Conservation (phyloP, 2,888 invertebrate genomes). For the Endotricha flammealis region DNA sequence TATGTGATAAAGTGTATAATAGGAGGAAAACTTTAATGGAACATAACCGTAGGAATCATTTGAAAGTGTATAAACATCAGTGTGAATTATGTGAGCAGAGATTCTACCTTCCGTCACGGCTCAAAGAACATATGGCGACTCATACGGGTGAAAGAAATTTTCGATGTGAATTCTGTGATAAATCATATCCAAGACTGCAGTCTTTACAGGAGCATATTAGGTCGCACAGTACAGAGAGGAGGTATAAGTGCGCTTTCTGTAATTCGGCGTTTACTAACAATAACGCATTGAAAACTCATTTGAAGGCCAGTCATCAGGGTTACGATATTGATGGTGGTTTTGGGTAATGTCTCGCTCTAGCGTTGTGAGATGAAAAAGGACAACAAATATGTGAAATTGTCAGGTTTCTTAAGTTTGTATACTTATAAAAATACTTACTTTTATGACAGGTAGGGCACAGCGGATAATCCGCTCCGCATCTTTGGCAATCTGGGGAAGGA, state of each 20-base stretch:
- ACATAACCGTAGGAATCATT: constrained; percentile 54
- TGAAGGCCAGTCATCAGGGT: constrained; percentile 62
- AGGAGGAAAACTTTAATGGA: constrained; percentile 57
- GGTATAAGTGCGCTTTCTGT: constrained; percentile 72
- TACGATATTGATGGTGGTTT: constrained; percentile 31
- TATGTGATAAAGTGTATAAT: constrained; percentile 61
- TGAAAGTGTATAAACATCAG: constrained; percentile 64
- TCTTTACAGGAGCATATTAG: constrained; percentile 76
- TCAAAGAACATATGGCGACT: constrained; percentile 64
- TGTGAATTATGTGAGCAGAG: constrained; percentile 75
- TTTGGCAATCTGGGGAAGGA: too few species aligned
- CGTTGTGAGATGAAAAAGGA: too few species aligned
- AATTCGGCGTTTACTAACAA: constrained; percentile 75
- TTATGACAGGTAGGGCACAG: too few species aligned
- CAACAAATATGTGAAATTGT: too few species aligned
- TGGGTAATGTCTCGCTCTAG: too few species aligned
- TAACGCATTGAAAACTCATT: constrained; percentile 75
- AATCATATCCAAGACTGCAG: constrained; percentile 55
- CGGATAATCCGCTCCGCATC: too few species aligned
- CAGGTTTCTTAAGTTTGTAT: too few species aligned
- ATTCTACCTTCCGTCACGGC: constrained; percentile 63
- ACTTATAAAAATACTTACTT: too few species aligned
- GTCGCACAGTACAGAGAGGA: constrained; percentile 72
- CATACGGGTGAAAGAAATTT: constrained; percentile 67
- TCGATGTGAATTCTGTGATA: constrained; percentile 60